Evolutionary conservation across 1,140 invertebrate genomes (phyloP), one percentile per base, ranked within the genome.

Genomic region (Andrena cerasifolii): DNA sequence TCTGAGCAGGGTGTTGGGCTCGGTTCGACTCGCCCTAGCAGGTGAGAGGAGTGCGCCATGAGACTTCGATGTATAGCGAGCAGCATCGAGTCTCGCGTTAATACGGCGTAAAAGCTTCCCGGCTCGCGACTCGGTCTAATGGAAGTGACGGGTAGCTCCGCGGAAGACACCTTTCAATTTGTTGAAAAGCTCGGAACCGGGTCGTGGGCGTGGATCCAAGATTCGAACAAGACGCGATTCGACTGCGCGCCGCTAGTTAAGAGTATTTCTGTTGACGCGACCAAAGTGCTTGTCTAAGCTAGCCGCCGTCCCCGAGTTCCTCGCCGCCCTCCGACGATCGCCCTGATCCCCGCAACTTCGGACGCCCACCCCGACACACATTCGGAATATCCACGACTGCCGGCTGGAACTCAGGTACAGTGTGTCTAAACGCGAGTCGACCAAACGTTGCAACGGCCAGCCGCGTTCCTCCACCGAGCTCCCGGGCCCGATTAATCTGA

Each of bases 41-140:
- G 8, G 14, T 21, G 33, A 56, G 21, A 28, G 56, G 24, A 5
- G 43, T 61, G 26, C 56, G 21, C 40, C n/a, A n/a, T n/a, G 8
- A 26, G 43, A 45, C 16, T 63, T 28, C 40, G 6, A 43, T 18
- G 26, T 1, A 24, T 16, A 28, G 3, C n/a, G 6, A 1, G 3
- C 12, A n/a, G 28, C 14, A 26, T 49, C 58, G 56, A 73, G 53
- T 49, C 26, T n/a, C 47, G 40, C 21, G 73, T 78, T 83, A 83
- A 85, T 79, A 77, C 78, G 68, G 76, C 66, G 80, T 83, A 79
- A 85, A 77, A 86, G 85, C 74, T 72, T 81, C 66, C 63, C 36
- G 63, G 56, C 61, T 66, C 21, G 43, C 67, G 62, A 59, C 14
- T 49, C 6, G 47, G 43, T 56, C 59, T 75, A 78, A 80, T 80